These are phyloP conservation scores for Poecile atricapillus DNA, from an alignment of 2,113 vertebrate genomes.

Conservation along the genomic window DNA sequence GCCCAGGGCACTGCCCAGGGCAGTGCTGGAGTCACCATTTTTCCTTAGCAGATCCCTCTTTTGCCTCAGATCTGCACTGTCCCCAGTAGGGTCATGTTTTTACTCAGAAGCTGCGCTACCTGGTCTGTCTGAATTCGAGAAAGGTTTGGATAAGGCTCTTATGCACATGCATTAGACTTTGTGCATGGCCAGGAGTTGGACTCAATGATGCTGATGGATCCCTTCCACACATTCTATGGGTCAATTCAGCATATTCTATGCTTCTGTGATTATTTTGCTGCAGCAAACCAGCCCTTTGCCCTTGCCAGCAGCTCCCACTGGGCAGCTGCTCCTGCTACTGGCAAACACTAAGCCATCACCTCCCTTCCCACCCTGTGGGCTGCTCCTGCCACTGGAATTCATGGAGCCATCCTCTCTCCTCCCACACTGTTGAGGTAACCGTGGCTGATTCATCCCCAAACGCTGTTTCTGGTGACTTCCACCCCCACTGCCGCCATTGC, in stretches of 20 bases:
- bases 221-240: not conserved
- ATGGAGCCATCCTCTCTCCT: not conserved
- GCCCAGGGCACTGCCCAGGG: not conserved
- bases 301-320: not conserved
- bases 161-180: not conserved
- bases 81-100: fast-evolving
- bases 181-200: too few species aligned
- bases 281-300: not conserved
- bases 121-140: not conserved
- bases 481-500: fast-evolving
- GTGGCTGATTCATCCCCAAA: not conserved
- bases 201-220: not conserved
- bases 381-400: not conserved
- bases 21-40: not conserved
- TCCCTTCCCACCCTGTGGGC: not conserved
- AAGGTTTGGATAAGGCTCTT: not conserved
- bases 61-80: not conserved
- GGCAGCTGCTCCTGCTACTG: not conserved
- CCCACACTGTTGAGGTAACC: not conserved
- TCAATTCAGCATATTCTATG: not conserved
- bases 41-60: not conserved
- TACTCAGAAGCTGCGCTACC: not conserved
- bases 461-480: fast-evolving
- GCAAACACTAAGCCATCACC: not conserved
- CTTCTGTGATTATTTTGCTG: not conserved